Base-by-base conservation (phyloP, 2,797 vertebrate genomes). In the Myotis findleyi region DNA sequence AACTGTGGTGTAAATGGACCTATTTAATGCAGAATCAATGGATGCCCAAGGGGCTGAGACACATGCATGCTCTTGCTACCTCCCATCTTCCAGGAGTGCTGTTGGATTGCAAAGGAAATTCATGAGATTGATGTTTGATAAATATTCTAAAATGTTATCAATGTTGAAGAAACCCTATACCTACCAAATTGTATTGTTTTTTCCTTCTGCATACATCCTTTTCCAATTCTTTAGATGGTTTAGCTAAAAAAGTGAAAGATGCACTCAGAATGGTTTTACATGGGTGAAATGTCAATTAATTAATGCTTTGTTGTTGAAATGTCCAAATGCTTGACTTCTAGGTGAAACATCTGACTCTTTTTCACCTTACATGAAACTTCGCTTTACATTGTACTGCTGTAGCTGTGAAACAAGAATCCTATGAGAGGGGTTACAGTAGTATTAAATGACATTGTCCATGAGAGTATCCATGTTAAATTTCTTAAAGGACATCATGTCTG, bases 191-290 rank as follows among this genome's bases (percentile, higher is more conserved):
- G 33, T 3, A 75, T 18, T 3, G 1, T 13, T 82, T 17, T 8
- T 16, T 81, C 94, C 53, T 23, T 80, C 77, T 82, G 6, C 17
- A 49, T 27, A 36, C 8, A n/a, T 79, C 53, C 25, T 66, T 69
- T 59, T n/a, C n/a, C 0, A 64, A 18, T 69, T 84, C 30, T 89
- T 55, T 83, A 92, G 13, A 9, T 25, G 66, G 25, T 49, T 57
- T 75, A 30, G 59, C 69, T 92, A 36, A 71, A 66, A 88, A 87
- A 92, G 44, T 25, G 89, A 81, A 49, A 83, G 51, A 47, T 72
- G n/a, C 3, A 49, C 12, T 66, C 12, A 64, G n/a, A 36, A 66
- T 82, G 36, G 25, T 23, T 68, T n/a, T 47, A 57, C 7, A 14
- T 0, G 11, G 20, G 2, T 51, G 23, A 89, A 41, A 75, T 68